Conservation (phyloP, 2,888 invertebrate species). For the Ichneumoninae sp. region DNA sequence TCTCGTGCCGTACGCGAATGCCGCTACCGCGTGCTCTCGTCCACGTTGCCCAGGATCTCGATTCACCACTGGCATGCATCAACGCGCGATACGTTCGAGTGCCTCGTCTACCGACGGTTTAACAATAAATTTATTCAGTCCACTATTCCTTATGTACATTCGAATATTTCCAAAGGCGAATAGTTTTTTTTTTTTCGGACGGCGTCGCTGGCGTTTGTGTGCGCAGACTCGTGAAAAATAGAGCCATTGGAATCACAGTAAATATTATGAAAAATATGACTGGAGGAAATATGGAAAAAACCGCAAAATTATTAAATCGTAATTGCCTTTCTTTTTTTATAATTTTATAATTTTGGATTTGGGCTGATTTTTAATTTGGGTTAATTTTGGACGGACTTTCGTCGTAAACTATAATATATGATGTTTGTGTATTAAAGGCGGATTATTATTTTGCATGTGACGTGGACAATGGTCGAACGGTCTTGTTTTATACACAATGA, state of each 20-base stretch:
- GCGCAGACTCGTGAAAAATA: neutral
- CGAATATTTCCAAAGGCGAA: neutral
- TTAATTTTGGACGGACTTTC: neutral
- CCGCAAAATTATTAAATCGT: neutral
- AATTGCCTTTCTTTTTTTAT: neutral
- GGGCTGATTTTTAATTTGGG: neutral
- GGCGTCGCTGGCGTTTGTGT: neutral
- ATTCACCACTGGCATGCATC: conserved; percentile 17
- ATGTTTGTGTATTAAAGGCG: neutral
- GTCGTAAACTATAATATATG: neutral
- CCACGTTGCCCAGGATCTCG: conserved; percentile 59
- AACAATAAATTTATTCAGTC: neutral
- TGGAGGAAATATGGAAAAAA: no score
- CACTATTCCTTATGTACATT: neutral
- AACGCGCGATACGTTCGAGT: neutral
- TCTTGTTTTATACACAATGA: conserved; percentile 74
- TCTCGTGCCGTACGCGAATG: conserved; percentile 77
- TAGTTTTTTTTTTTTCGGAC: neutral
- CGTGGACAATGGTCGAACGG: conserved; percentile 75
- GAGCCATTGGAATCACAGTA: neutral
- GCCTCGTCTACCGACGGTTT: neutral
- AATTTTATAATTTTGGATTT: neutral
- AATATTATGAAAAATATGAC: no score
- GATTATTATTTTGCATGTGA: neutral
- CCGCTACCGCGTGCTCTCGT: conserved; percentile 75